These are phyloP conservation scores for Drosophila elegans DNA, from an alignment of 1,140 invertebrate genomes.

Conservation along the genomic window DNA sequence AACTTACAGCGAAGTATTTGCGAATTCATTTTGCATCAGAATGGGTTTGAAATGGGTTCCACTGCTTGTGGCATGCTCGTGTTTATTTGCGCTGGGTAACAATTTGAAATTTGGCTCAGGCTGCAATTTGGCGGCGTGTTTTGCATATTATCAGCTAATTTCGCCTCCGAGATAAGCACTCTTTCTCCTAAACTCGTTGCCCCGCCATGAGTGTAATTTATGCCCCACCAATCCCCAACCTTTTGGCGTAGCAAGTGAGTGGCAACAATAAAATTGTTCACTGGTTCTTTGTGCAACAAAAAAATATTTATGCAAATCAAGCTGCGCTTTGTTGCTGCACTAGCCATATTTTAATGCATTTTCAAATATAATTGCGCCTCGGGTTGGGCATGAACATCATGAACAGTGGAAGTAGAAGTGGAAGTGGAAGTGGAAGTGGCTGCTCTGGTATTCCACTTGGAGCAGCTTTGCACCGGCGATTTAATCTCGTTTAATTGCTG, in stretches of 20 bases:
- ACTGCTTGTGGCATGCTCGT: conserved; percentile 26
- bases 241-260: conserved; percentile 11
- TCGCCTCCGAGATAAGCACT: conserved; percentile 71
- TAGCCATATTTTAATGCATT: conserved; percentile 78
- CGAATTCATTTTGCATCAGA: not conserved
- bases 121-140: conserved; percentile 79
- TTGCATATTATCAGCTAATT: conserved; percentile 82
- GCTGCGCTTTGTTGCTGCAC: conserved; percentile 46
- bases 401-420: conserved; percentile 4
- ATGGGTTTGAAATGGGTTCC: conserved; percentile 15
- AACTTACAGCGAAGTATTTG: not conserved
- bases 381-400: conserved; percentile 30
- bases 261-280: conserved; percentile 54
- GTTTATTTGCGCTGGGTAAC: conserved; percentile 63
- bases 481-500: conserved; percentile 81
- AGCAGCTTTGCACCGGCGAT: conserved; percentile 75
- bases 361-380: conserved; percentile 78
- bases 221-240: conserved; percentile 47
- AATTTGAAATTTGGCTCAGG: conserved; percentile 76
- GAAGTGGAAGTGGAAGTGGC: conserved; percentile 9
- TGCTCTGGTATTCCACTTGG: conserved; percentile 70
- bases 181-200: conserved; percentile 60
- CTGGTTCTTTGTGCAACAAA: conserved; percentile 61
- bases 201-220: conserved; percentile 75
- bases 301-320: conserved; percentile 79